These are phyloP conservation scores for Brachypodius melanocephalos DNA, from an alignment of 2,113 vertebrate genomes.

Conservation along the genomic window DNA sequence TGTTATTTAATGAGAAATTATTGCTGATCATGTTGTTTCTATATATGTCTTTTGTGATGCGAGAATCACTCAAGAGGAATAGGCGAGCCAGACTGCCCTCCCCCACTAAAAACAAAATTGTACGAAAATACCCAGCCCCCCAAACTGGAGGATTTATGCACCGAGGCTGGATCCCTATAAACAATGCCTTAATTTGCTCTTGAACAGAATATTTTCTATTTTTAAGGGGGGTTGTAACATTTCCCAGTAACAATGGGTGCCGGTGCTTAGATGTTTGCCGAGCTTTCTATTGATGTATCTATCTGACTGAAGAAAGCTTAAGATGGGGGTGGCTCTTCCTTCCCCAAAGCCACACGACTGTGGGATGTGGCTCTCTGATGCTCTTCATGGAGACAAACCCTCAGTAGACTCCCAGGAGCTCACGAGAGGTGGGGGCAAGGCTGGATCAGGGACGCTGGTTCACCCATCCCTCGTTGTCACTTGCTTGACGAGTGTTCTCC, in stretches of 20 bases:
- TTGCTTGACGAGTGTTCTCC: constrained; percentile 86
- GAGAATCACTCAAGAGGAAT: constrained; percentile 85
- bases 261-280: neutral
- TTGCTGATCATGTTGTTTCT: constrained; percentile 75
- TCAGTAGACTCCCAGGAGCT: neutral
- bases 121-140: neutral
- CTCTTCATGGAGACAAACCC: neutral
- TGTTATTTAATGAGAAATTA: constrained; percentile 74
- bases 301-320: neutral
- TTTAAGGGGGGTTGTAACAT: neutral
- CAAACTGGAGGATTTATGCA: constrained; percentile 51
- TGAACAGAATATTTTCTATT: neutral
- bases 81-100: constrained; percentile 81
- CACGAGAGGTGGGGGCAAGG: constrained; percentile 59
- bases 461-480: constrained; percentile 81
- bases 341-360: constrained; percentile 8
- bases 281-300: neutral
- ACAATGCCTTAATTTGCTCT: neutral
- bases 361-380: constrained; percentile 34
- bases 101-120: constrained; percentile 50
- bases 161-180: neutral
- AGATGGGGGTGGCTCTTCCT: neutral
- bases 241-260: neutral
- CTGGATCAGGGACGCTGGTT: constrained; percentile 76
- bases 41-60: constrained; percentile 80